Evolutionary conservation across 2,113 vertebrate genomes (phyloP), one percentile per base, ranked within the genome.

Genomic region (Syngnathoides biaculeatus): DNA sequence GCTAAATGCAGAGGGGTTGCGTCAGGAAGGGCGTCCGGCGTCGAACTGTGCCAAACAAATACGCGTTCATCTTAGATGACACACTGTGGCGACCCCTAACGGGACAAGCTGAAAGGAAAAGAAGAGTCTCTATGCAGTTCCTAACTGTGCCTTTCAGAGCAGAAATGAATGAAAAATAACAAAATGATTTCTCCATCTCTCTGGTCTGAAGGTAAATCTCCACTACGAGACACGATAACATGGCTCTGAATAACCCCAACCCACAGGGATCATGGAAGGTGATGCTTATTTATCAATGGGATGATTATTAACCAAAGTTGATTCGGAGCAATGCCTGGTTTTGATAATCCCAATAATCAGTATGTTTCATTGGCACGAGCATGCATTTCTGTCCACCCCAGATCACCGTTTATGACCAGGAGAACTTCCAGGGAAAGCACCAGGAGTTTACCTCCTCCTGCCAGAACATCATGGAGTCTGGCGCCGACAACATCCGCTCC

Each of bases 381-480:
- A 68, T 83, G 68, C 79, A 73, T 77, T 78, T 74, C 53, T 82
- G 47, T 82, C 59, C 11, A 75, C 55, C 85, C 13, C 64, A 98
- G 95, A 92, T 99, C 87, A 98, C 94, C 1, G 92, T 95, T 73
- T 98, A 97, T 11, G 95, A 98, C 80, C 95, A 98, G 87, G 95
- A 97, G 83, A 94, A 95, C 84, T 97, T 98, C 90, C 96, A 98
- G 86, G 95, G 97, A 39, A 99, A 96, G 85, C 92, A 93, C 68
- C 90, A 94, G 90, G 94, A 98, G 86, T 98, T 97, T 78, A 95
- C 94, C 20, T 89, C 94, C 1, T 91, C 94, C 86, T 97, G 95
- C 68, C 91, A 95, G 82, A 97, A 95, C 80, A 91, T 96, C 74
- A 94, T 94, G 88, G 95, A 97, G 67, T 92, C 92, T 3, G 93